Percentiles rank a stretch among this genome's conserved stretches.
Conservation (phyloP, 2,888 invertebrate genomes). For the Noctuana brunneofusca region DNA sequence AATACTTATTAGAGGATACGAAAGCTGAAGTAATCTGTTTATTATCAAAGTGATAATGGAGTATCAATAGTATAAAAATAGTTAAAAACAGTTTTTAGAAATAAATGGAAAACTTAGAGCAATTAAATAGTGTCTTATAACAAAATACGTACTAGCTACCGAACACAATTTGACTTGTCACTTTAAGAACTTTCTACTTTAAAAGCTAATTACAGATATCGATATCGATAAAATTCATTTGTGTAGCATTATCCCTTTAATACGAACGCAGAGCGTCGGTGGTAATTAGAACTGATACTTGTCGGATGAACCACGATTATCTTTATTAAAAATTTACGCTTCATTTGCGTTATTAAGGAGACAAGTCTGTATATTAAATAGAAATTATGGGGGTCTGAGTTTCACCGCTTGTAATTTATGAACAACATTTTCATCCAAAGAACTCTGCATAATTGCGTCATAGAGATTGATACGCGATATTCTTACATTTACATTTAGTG, state of each 20-base stretch:
- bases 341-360: slow-evolving; percentile 46
- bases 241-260: slow-evolving; percentile 20
- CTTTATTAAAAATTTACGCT: slow-evolving; percentile 50
- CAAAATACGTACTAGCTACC: too few species aligned
- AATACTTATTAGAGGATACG: neutral
- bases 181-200: neutral
- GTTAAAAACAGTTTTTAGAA: too few species aligned
- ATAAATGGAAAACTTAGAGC: too few species aligned
- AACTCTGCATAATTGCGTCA: neutral
- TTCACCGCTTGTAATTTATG: slow-evolving; percentile 2
- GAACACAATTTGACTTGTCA: too few species aligned
- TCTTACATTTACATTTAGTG: neutral
- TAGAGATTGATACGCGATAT: slow-evolving; percentile 12
- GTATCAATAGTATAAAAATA: too few species aligned
- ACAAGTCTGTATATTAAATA: slow-evolving; percentile 46
- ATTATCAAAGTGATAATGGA: neutral
- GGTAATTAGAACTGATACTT: slow-evolving; percentile 43
- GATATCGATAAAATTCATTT: slow-evolving; percentile 28
- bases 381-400: slow-evolving; percentile 22
- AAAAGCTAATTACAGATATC: neutral
- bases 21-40: too few species aligned
- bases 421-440: slow-evolving; percentile 10
- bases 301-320: slow-evolving; percentile 40
- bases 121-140: too few species aligned
- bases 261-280: slow-evolving; percentile 24